These are phyloP conservation scores for Galemys pyrenaicus DNA, from an alignment of 2,113 vertebrate genomes.

Conservation along the genomic window DNA sequence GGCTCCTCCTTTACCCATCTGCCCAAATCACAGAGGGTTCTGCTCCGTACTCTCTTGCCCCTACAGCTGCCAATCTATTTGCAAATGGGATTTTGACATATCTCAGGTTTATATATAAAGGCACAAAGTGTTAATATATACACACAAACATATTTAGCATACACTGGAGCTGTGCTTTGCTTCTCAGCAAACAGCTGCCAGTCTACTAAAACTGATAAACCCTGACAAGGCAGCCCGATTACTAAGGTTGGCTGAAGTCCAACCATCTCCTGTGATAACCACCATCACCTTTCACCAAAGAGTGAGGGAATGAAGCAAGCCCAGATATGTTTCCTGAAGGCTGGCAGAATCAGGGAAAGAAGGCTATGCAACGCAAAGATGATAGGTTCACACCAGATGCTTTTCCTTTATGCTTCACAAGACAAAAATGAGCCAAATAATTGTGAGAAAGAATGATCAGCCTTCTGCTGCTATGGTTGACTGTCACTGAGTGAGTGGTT, in stretches of 20 bases:
- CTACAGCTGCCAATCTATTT: neutral
- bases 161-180: slow-evolving; percentile 53
- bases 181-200: slow-evolving; percentile 47
- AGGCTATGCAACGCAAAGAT: neutral
- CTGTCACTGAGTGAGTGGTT: slow-evolving; percentile 41
- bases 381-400: neutral
- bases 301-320: slow-evolving; percentile 32
- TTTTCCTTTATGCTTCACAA: slow-evolving; percentile 16
- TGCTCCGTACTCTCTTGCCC: too few species aligned
- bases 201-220: slow-evolving; percentile 62
- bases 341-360: neutral
- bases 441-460: slow-evolving; percentile 27
- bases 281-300: slow-evolving; percentile 56
- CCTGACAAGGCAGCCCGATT: slow-evolving; percentile 24
- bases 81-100: neutral
- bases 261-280: slow-evolving; percentile 54
- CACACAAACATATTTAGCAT: neutral
- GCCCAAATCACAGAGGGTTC: too few species aligned
- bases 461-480: neutral
- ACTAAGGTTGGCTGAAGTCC: slow-evolving; percentile 56
- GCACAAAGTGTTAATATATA: neutral
- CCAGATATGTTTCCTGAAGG: slow-evolving; percentile 48
- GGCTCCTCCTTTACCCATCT: too few species aligned
- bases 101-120: neutral
- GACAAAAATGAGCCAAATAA: slow-evolving; percentile 10